Evolutionary conservation across 2,888 invertebrate genomes (phyloP).

Genomic region (Xanthia togata): DNA sequence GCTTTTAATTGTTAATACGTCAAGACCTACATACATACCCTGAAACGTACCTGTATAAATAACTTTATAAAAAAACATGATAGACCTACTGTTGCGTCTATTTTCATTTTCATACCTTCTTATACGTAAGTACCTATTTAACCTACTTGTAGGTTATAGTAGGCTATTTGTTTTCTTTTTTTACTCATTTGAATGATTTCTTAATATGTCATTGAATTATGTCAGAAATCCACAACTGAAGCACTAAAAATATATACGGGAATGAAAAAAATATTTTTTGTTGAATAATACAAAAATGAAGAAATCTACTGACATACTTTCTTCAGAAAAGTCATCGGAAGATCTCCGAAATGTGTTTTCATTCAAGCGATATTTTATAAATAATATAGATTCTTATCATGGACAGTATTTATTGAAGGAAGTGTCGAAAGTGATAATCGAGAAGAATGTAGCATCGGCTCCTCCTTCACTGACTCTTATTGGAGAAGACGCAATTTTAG

Average conservation of each 20-base stretch:
- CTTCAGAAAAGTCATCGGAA: conserved; percentile 73
- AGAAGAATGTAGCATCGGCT: conserved; percentile 73
- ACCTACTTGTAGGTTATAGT: neutral
- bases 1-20: conserved; percentile 23
- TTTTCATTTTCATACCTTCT: neutral
- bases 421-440: conserved; percentile 77
- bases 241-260: neutral
- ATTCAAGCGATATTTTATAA: conserved; percentile 90
- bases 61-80: too few relatives aligned
- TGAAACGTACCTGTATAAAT: too few relatives aligned
- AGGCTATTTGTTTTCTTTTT: conserved; percentile 7
- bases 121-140: neutral
- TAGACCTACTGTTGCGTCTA: too few relatives aligned
- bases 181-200: conserved; percentile 28
- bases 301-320: conserved; percentile 70
- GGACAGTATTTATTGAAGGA: conserved; percentile 86
- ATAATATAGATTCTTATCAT: conserved; percentile 91
- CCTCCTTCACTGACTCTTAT: conserved; percentile 74
- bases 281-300: conserved; percentile 51
- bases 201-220: conserved; percentile 24
- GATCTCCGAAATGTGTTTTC: conserved; percentile 77
- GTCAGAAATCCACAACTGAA: conserved; percentile 19
- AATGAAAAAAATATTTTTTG: neutral
- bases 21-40: too few relatives aligned
- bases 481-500: conserved; percentile 76